Evolutionary conservation across 2,113 vertebrate species (phyloP).

Genomic region (Anhinga rufa): DNA sequence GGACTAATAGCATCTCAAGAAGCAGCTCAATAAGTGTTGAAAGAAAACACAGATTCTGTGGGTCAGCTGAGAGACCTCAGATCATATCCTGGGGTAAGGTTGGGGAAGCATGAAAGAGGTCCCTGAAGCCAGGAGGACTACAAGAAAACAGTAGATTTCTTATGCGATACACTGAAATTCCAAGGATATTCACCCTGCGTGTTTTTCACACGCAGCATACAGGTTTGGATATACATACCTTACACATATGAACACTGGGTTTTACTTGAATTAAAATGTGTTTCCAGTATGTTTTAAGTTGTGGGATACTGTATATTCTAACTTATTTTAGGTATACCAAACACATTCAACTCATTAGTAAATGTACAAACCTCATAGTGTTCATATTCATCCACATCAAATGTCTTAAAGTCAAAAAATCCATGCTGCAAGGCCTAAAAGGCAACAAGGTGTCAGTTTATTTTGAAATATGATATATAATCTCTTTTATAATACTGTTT

Average conservation of each 20-base stretch:
- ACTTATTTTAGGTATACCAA: background rate
- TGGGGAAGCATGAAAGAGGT: background rate
- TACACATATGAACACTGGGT: background rate
- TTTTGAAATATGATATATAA: background rate
- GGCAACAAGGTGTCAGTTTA: conserved; percentile 55
- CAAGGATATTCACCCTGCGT: background rate
- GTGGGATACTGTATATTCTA: background rate
- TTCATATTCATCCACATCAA: conserved; percentile 95
- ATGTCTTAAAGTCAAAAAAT: conserved; percentile 95
- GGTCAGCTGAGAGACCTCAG: background rate
- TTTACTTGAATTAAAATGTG: background rate
- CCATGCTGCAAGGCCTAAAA: conserved; percentile 92
- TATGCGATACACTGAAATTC: background rate
- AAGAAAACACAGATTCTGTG: background rate
- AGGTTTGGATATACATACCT: background rate
- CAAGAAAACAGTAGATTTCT: background rate
- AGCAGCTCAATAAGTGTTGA: background rate
- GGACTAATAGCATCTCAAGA: background rate
- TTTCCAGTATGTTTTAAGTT: background rate
- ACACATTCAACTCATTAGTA: background rate
- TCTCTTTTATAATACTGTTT: background rate
- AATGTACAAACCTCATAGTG: conserved; percentile 91
- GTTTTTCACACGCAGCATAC: background rate
- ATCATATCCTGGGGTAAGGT: accelerated
- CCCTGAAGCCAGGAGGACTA: background rate